A percentile compares a stretch with the other conserved stretches of the same genome.
Conservation (phyloP, 1,140 invertebrate genomes). For the Lepidurus packardi region DNA sequence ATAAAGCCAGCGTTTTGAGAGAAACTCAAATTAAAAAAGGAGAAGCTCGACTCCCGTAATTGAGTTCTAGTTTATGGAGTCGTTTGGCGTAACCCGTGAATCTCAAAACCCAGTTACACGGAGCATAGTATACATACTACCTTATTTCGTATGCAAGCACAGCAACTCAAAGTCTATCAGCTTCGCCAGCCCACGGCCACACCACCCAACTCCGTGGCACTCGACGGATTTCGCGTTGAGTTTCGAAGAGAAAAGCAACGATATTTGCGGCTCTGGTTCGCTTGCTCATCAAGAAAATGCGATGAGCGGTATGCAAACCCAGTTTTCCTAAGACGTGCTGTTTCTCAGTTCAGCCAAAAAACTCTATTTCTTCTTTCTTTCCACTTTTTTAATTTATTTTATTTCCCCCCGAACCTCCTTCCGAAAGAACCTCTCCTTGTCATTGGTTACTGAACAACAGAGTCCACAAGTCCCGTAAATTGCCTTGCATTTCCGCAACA, state of each 20-base stretch:
- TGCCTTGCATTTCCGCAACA: neutral
- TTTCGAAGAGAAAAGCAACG: neutral
- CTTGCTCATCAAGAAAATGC: neutral
- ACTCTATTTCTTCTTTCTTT: neutral
- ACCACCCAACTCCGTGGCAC: neutral
- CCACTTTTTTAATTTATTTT: neutral
- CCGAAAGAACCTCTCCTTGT: neutral
- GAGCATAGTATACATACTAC: constrained; percentile 1
- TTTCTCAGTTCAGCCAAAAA: neutral
- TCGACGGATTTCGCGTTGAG: neutral
- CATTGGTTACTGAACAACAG: neutral
- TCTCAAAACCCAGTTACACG: constrained; percentile 11
- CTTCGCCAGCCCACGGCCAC: neutral
- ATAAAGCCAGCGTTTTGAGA: neutral
- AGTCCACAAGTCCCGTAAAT: neutral
- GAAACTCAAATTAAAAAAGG: neutral
- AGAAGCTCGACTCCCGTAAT: neutral
- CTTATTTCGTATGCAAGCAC: constrained; percentile 18
- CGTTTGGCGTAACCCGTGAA: constrained; percentile 20
- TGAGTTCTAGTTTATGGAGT: constrained; percentile 19
- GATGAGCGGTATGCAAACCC: neutral
- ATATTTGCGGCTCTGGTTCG: constrained; percentile 10
- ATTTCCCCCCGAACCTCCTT: neutral
- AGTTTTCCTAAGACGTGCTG: neutral
- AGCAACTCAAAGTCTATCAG: neutral